Evolutionary conservation across 2,113 vertebrate species (phyloP), one percentile per base, ranked within the genome.

Genomic region (Vombatus ursinus): DNA sequence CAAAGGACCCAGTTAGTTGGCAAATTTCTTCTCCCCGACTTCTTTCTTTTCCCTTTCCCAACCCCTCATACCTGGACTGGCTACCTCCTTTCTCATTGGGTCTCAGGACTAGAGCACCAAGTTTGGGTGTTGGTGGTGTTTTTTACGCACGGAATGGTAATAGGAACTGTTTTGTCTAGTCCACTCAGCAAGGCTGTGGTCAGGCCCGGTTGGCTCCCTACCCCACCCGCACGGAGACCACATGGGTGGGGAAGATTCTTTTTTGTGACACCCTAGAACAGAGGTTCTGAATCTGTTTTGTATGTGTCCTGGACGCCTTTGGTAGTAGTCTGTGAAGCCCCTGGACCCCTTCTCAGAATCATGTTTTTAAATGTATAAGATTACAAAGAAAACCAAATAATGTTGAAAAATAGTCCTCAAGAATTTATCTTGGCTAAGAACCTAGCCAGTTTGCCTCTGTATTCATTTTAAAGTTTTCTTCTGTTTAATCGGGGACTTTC

Each of bases 1-100:
- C 22, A 54, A 95, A 95, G 92, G 95, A 95, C 77, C 77, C 97
- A 95, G 61, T 97, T 90, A 52, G 53, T 95, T 92, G 93, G 26
- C 68, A 48, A 2, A 50, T 93, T 54, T 90, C 92, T 19, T 47
- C 23, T 4, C 12, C 2, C 0, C 0, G 16, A 52, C 10, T 93
- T 47, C 50, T 51, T 94, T 77, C 68, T 48, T 25, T 52, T 93
- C 50, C 8, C 68, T 68, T 90, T 91, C 91, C 3, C 91, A n/a
- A 84, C 22, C 23, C 50, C 94, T 57, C 50, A 47, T 57, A 50
- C 61, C 89, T 61, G 19, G 16, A 77, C 2, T 44, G 31, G 12
- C 61, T 19, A 16, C 61, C 61, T 47, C 89, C 26, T 91, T 49
- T 24, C 48, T 92, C 49, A 6, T 52, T 49, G 47, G 7, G 44